These are phyloP conservation scores for Pipistrellus nathusii DNA, from an alignment of 2,797 vertebrate genomes.

Conservation along the genomic window DNA sequence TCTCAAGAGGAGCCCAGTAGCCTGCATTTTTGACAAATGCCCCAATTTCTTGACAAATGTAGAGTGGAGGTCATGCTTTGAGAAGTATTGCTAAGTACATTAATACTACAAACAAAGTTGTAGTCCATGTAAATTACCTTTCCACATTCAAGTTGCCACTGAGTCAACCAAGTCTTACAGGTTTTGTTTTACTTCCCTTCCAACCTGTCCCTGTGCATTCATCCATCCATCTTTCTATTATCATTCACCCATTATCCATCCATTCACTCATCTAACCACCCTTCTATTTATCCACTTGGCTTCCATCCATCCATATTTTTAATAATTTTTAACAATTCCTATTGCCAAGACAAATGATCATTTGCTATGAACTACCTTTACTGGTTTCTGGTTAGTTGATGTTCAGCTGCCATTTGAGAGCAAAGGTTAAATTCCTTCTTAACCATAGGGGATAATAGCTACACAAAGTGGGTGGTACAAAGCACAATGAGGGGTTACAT, in stretches of 20 bases:
- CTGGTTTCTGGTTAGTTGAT: background rate
- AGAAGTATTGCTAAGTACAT: background rate
- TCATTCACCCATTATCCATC: background rate
- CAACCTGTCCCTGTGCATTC: no score
- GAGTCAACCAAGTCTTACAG: background rate
- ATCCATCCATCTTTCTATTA: background rate
- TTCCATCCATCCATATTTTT: background rate
- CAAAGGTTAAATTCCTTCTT: background rate
- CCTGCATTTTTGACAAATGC: background rate
- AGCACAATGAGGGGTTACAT: rapidly evolving
- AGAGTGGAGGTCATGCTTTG: background rate
- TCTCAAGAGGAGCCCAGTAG: background rate
- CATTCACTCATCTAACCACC: background rate
- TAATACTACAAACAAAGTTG: background rate
- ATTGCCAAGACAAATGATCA: background rate
- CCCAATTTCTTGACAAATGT: background rate
- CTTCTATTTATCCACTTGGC: no score
- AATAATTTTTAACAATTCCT: background rate
- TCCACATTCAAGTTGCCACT: background rate
- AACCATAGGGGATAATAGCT: rapidly evolving
- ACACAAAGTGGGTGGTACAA: rapidly evolving
- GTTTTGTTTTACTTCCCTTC: background rate
- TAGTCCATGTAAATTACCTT: background rate
- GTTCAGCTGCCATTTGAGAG: background rate
- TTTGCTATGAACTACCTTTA: background rate